Percentiles rank a stretch among this genome's conserved stretches.
Evolutionary conservation across 2,797 vertebrate genomes (phyloP).

Genomic region (Girardinus metallicus): DNA sequence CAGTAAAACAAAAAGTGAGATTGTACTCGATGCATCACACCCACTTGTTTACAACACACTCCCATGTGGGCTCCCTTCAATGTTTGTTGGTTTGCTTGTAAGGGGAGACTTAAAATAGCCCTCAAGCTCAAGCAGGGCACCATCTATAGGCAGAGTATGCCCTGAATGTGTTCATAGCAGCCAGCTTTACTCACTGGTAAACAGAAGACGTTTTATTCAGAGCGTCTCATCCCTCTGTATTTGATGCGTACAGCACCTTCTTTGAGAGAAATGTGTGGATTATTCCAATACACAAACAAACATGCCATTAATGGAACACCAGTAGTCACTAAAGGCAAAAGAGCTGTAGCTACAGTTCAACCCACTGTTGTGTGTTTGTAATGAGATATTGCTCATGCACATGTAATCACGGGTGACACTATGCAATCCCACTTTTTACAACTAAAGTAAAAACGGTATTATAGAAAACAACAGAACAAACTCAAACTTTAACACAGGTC

Average conservation of each 20-base stretch:
- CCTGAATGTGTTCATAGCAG: constrained; percentile 43
- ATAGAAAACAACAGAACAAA: not conserved
- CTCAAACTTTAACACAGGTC: not conserved
- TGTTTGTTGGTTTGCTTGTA: constrained; percentile 78
- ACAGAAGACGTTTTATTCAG: constrained; percentile 46
- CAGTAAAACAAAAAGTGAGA: constrained; percentile 75
- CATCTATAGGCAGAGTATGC: constrained; percentile 63
- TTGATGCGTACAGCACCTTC: constrained; percentile 52
- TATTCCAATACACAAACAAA: constrained; percentile 12
- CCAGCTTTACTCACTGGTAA: constrained; percentile 50
- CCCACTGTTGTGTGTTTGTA: constrained; percentile 8
- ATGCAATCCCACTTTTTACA: too few species aligned
- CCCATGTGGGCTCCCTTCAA: constrained; percentile 70
- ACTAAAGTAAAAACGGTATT: not conserved
- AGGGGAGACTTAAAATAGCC: constrained; percentile 77
- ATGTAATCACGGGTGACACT: not conserved
- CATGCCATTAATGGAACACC: constrained; percentile 15
- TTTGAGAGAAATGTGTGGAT: constrained; percentile 23
- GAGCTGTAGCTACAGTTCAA: not conserved
- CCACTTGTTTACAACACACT: constrained; percentile 80
- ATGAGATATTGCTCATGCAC: not conserved
- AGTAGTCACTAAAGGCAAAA: constrained; percentile 12
- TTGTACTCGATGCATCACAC: constrained; percentile 72
- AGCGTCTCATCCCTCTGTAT: constrained; percentile 34
- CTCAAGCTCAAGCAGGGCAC: constrained; percentile 61